A percentile compares a stretch with the other conserved stretches of the same genome.
Conservation (phyloP, 2,797 vertebrate species). For the Geotrypetes seraphini region DNA sequence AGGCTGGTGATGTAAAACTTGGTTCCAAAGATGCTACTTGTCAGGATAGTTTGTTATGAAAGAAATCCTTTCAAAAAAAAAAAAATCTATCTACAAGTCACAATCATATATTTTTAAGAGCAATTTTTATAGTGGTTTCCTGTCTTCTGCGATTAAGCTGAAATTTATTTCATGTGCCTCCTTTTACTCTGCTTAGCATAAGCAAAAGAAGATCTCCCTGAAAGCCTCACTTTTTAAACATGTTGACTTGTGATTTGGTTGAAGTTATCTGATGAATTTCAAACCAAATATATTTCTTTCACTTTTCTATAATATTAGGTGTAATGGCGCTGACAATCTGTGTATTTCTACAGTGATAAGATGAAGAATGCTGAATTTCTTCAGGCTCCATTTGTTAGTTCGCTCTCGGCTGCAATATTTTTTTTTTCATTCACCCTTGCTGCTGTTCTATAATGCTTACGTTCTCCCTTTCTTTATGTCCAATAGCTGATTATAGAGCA, state of each 20-base stretch:
- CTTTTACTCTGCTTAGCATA: constrained; percentile 10
- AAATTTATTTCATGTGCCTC: constrained; percentile 24
- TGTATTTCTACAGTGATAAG: constrained; percentile 29
- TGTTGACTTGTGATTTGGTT: constrained; percentile 32
- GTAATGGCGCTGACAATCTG: constrained; percentile 32
- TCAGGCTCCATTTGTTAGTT: constrained; percentile 27
- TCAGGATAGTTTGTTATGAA: constrained; percentile 37
- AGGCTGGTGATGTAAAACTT: constrained; percentile 21
- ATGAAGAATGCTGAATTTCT: constrained; percentile 30
- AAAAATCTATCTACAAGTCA: constrained; percentile 49
- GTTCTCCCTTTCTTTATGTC: constrained; percentile 3
- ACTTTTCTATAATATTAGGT: constrained; percentile 15
- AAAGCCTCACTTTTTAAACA: constrained; percentile 26
- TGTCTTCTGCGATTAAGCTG: constrained; percentile 49
- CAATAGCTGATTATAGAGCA: too few species aligned
- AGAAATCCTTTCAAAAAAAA: constrained; percentile 48
- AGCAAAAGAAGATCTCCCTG: constrained; percentile 9
- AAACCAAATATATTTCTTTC: constrained; percentile 38
- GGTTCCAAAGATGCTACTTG: constrained; percentile 26
- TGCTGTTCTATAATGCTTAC: too few species aligned
- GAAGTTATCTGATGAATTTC: constrained; percentile 43
- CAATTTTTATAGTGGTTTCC: constrained; percentile 27
- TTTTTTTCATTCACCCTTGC: constrained; percentile 7
- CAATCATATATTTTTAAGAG: constrained; percentile 42
- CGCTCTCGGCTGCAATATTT: constrained; percentile 20